Conservation (phyloP, 1,140 invertebrate species). For the Rhyacophila brunnea region DNA sequence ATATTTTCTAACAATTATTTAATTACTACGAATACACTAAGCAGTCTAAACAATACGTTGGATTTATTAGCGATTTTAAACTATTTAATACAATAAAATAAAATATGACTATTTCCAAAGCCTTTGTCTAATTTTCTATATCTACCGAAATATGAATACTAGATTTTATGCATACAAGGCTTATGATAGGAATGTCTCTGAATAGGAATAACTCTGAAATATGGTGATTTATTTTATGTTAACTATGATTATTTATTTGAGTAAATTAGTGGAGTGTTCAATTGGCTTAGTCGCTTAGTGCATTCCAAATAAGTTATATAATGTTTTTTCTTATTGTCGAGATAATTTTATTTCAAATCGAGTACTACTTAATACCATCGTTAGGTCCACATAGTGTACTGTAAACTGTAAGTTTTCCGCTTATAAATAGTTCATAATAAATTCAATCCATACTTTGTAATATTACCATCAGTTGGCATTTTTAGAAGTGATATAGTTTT, state of each 20-base stretch:
- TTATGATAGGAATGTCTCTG: constrained; percentile 5
- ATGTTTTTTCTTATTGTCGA: constrained; percentile 1
- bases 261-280: constrained; percentile 4
- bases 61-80: constrained; percentile 1
- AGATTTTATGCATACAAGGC: not conserved
- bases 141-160: not conserved
- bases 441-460: not conserved
- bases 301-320: not conserved
- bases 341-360: not conserved
- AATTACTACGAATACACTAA: not conserved
- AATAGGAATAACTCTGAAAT: constrained; percentile 3
- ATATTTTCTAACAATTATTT: constrained; percentile 1
- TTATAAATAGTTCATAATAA: not conserved
- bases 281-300: not conserved
- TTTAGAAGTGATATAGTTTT: constrained; percentile 17
- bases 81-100: not conserved
- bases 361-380: not conserved
- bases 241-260: not conserved
- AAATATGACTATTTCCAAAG: not conserved
- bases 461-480: constrained; percentile 2
- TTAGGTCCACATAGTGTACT: not conserved
- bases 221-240: constrained; percentile 5
- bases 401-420: not conserved
- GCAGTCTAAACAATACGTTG: not conserved
- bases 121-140: not conserved